These are phyloP conservation scores for Hystrix brachyura DNA, from an alignment of 2,113 vertebrate genomes.

Conservation along the genomic window DNA sequence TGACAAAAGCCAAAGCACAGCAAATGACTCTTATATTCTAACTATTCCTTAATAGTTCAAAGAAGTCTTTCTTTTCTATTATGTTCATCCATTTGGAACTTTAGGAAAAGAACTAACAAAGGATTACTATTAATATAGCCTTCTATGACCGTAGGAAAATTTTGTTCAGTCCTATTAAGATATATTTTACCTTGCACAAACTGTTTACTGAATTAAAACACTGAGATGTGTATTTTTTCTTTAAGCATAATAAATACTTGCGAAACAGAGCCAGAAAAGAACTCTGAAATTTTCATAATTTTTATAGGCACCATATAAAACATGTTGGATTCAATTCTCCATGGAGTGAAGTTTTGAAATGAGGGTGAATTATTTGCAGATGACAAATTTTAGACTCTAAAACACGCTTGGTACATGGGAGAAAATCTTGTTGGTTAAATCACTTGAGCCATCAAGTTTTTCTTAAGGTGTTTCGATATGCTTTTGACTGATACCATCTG, in stretches of 20 bases:
- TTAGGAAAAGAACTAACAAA: conserved; percentile 40
- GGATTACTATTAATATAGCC: neutral
- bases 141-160: neutral
- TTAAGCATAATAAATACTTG: conserved; percentile 37
- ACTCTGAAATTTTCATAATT: conserved; percentile 65
- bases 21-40: neutral
- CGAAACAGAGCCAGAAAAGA: conserved; percentile 64
- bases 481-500: conserved; percentile 84
- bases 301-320: conserved; percentile 71
- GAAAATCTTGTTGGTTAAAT: conserved; percentile 78
- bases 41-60: neutral
- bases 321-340: conserved; percentile 67
- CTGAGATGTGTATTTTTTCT: neutral
- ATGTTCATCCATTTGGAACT: neutral
- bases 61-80: conserved; percentile 29
- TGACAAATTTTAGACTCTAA: conserved; percentile 69
- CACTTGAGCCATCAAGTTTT: conserved; percentile 79
- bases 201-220: conserved; percentile 22
- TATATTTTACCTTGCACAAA: conserved; percentile 33
- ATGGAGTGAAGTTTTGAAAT: conserved; percentile 65
- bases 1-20: neutral
- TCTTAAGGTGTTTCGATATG: conserved; percentile 79
- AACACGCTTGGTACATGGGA: conserved; percentile 52
- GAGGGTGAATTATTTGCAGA: conserved; percentile 68
- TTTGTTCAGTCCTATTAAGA: conserved; percentile 37